phyloP scores from a whole-genome alignment of 2,888 invertebrate genomes.

The Lasioglossum oenotherae region DNA sequence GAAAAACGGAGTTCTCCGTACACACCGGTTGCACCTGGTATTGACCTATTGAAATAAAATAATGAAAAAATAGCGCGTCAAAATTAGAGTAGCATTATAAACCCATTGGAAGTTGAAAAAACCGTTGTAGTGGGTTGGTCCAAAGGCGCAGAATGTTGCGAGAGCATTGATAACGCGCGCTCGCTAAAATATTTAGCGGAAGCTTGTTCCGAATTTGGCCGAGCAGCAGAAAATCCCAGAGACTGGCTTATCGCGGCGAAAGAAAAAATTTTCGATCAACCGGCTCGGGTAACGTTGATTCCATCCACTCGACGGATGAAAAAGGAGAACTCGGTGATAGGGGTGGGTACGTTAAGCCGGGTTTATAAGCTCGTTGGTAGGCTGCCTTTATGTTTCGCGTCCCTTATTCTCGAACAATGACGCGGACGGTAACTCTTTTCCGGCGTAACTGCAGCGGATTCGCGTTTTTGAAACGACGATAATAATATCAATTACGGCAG shows the following conservation, averaged over 20 bases:
- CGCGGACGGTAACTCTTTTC: constrained; percentile 20
- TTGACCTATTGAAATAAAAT: background rate
- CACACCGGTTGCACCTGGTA: background rate
- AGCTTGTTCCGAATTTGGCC: background rate
- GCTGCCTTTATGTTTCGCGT: constrained; percentile 70
- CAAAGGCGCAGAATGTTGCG: no score
- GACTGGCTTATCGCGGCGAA: background rate
- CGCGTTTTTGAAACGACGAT: constrained; percentile 44
- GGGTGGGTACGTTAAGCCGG: constrained; percentile 68
- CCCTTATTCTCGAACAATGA: constrained; percentile 61
- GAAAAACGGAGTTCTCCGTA: background rate
- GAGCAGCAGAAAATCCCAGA: background rate
- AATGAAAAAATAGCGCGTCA: background rate
- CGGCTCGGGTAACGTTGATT: constrained; percentile 51
- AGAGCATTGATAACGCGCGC: background rate
- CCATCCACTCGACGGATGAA: background rate
- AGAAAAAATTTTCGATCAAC: constrained; percentile 21
- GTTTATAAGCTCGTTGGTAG: constrained; percentile 73
- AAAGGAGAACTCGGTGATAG: constrained; percentile 19
- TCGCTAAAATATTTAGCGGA: background rate
- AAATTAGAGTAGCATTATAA: background rate
- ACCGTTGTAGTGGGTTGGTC: background rate
- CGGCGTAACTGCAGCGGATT: constrained; percentile 29
- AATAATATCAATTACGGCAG: constrained; percentile 50
- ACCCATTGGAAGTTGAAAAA: background rate